Conservation (phyloP, 1,140 invertebrate genomes). For the Macrobrachium nipponense region DNA sequence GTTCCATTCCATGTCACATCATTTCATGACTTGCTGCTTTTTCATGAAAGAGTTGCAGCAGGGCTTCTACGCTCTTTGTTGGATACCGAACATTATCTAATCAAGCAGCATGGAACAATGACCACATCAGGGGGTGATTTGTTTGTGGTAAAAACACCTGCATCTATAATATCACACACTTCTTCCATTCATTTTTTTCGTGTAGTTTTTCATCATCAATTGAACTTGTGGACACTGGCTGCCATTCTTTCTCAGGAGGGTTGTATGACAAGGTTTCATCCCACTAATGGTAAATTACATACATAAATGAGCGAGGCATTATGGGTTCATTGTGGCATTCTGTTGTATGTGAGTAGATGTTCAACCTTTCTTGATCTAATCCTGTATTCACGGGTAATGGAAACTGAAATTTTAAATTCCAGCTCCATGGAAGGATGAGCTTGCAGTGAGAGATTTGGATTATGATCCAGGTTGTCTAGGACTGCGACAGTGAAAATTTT, state of each 20-base stretch:
- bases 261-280: slow-evolving; percentile 6
- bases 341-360: background rate
- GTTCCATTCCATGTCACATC: too few species aligned
- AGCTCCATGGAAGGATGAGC: slow-evolving; percentile 8
- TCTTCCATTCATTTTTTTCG: background rate
- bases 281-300: slow-evolving; percentile 11
- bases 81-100: too few species aligned
- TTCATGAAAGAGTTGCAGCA: too few species aligned
- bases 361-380: background rate
- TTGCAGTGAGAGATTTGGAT: background rate
- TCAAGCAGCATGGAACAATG: too few species aligned
- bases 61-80: too few species aligned
- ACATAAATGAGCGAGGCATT: background rate
- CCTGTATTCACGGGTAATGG: background rate
- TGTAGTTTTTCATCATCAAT: background rate
- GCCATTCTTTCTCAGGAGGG: background rate
- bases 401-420: slow-evolving; percentile 6
- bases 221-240: background rate
- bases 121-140: too few species aligned
- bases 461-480: background rate
- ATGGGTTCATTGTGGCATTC: background rate
- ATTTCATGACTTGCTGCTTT: too few species aligned
- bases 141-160: too few species aligned
- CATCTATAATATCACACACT: background rate
- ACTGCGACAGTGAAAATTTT: background rate